Conservation (phyloP, 1,140 invertebrate species). For the Bombus pascuorum region DNA sequence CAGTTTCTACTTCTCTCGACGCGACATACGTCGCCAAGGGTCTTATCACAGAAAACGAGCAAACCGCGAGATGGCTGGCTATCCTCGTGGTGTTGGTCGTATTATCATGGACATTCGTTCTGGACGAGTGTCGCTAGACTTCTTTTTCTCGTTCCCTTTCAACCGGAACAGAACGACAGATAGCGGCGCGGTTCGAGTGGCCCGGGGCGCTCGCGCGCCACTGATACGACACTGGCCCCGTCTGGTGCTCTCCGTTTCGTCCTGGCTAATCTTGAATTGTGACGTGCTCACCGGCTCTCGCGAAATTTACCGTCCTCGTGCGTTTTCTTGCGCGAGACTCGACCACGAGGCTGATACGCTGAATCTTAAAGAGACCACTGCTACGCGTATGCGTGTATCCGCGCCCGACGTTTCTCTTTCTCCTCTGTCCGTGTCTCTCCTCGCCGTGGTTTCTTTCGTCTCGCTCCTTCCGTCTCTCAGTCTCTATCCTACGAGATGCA, state of each 20-base stretch:
- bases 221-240: conserved; percentile 44
- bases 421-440: no score
- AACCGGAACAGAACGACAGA: conserved; percentile 32
- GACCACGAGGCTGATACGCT: conserved; percentile 55
- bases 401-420: conserved; percentile 12
- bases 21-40: neutral
- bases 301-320: conserved; percentile 58
- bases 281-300: conserved; percentile 62
- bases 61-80: neutral
- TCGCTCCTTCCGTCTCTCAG: neutral
- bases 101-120: conserved; percentile 66
- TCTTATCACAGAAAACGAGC: conserved; percentile 18
- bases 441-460: neutral
- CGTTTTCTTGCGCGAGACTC: conserved; percentile 37
- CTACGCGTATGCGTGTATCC: conserved; percentile 19
- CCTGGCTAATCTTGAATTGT: conserved; percentile 59
- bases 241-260: conserved; percentile 48
- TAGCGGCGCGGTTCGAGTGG: conserved; percentile 19
- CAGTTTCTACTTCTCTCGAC: neutral
- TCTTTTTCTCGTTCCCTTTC: conserved; percentile 28
- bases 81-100: conserved; percentile 25
- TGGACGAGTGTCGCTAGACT: conserved; percentile 17
- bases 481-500: no score
- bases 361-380: conserved; percentile 63
- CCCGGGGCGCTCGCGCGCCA: conserved; percentile 17